Evolutionary conservation across 2,113 vertebrate genomes (phyloP).

Genomic region (Takifugu bimaculatus): DNA sequence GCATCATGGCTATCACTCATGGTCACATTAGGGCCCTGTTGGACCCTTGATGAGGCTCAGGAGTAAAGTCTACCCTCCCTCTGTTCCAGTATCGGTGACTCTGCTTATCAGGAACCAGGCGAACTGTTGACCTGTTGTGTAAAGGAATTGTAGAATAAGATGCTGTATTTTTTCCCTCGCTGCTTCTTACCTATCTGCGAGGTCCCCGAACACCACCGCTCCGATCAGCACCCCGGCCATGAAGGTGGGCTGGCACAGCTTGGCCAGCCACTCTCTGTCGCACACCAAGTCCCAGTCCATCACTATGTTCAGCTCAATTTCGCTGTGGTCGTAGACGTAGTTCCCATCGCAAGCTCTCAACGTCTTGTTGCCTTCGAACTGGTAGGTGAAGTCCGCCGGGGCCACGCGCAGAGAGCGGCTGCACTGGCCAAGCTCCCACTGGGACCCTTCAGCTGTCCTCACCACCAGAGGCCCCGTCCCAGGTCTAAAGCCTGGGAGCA

Average conservation of each 20-base stretch:
- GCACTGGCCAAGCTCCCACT: conserved; percentile 90
- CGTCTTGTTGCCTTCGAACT: conserved; percentile 79
- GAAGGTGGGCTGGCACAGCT: conserved; percentile 86
- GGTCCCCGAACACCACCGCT: conserved; percentile 85
- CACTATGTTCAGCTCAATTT: conserved; percentile 84
- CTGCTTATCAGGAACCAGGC: too few species aligned
- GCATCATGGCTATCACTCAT: too few species aligned
- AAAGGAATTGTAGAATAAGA: too few species aligned
- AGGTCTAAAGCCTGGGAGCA: conserved; percentile 73
- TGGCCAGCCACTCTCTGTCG: conserved; percentile 85
- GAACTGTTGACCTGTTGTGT: too few species aligned
- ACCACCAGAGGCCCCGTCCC: conserved; percentile 73
- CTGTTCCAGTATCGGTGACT: too few species aligned
- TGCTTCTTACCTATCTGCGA: conserved; percentile 86
- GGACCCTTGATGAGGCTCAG: too few species aligned
- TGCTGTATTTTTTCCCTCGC: neutral
- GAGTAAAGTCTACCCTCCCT: too few species aligned
- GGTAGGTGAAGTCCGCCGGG: conserved; percentile 58
- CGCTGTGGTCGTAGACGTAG: conserved; percentile 80
- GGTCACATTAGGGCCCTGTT: too few species aligned
- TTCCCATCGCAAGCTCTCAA: conserved; percentile 72
- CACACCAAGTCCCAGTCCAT: conserved; percentile 90
- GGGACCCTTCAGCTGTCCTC: conserved; percentile 74
- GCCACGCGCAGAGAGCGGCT: conserved; percentile 68
- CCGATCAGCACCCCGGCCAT: conserved; percentile 91